phyloP scores from a whole-genome alignment of 2,797 vertebrate genomes.

The Macrochelys suwanniensis region DNA sequence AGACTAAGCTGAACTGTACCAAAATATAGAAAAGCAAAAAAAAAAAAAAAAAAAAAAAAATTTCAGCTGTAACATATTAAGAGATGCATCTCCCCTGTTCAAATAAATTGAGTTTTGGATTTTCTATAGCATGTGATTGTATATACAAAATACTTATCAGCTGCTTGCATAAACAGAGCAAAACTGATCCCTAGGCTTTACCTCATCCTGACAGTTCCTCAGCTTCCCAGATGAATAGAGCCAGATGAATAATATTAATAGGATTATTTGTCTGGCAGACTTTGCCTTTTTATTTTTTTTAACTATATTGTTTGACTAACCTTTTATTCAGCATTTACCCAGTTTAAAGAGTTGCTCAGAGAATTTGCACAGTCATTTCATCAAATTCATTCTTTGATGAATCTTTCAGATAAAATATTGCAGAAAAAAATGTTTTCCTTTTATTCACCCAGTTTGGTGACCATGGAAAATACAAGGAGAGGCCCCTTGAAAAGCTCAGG shows the following conservation, averaged over 20 bases:
- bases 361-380: slow-evolving; percentile 28
- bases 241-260: slow-evolving; percentile 53
- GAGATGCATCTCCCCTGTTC: rapidly evolving
- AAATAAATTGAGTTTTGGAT: not conserved
- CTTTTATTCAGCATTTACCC: slow-evolving; percentile 63
- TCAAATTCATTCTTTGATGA: not conserved
- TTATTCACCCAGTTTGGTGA: rapidly evolving
- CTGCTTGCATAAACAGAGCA: not conserved
- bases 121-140: not conserved
- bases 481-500: not conserved
- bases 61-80: not conserved
- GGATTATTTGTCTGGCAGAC: slow-evolving; percentile 52
- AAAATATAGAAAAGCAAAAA: not conserved
- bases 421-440: slow-evolving; percentile 64
- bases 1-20: not conserved
- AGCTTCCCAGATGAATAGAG: not conserved
- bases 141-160: not conserved
- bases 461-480: not conserved
- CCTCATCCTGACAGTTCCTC: not conserved
- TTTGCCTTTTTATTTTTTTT: not conserved
- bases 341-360: slow-evolving; percentile 56
- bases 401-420: slow-evolving; percentile 46
- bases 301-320: slow-evolving; percentile 10
- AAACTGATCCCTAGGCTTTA: not conserved
- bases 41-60: not conserved